phyloP scores from a whole-genome alignment of 1,140 invertebrate species.

The Drosophila mayri region DNA sequence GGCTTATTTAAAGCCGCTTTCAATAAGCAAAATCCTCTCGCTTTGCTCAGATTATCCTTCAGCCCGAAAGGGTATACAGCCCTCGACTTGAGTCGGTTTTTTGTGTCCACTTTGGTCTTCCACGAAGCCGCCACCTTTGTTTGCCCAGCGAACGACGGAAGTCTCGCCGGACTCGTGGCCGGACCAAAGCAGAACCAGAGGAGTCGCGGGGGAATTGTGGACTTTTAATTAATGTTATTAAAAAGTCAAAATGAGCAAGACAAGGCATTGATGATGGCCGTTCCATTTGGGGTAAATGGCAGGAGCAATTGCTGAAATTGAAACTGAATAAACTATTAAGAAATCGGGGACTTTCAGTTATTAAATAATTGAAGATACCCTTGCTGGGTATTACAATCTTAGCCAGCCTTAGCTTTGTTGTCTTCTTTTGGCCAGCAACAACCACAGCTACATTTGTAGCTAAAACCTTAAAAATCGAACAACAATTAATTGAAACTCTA shows the following conservation, averaged over 20 bases:
- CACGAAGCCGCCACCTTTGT: constrained; percentile 55
- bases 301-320: neutral
- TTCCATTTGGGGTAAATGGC: neutral
- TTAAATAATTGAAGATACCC: neutral
- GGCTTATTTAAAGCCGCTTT: neutral
- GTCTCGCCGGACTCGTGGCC: neutral
- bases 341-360: neutral
- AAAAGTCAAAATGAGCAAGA: constrained; percentile 63
- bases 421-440: too few species aligned
- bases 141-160: constrained; percentile 23
- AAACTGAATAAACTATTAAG: constrained; percentile 9
- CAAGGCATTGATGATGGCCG: constrained; percentile 13
- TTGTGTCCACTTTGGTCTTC: constrained; percentile 25
- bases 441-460: too few species aligned
- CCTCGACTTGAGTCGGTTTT: neutral
- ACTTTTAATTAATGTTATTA: constrained; percentile 68
- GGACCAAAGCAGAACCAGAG: neutral
- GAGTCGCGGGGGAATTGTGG: constrained; percentile 3
- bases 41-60: neutral
- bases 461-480: too few species aligned
- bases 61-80: neutral
- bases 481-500: too few species aligned
- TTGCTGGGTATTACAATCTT: neutral
- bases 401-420: neutral
- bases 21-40: neutral